These are phyloP conservation scores for Hyposmocoma kahamanoa DNA, from an alignment of 1,140 invertebrate species.

Conservation along the genomic window DNA sequence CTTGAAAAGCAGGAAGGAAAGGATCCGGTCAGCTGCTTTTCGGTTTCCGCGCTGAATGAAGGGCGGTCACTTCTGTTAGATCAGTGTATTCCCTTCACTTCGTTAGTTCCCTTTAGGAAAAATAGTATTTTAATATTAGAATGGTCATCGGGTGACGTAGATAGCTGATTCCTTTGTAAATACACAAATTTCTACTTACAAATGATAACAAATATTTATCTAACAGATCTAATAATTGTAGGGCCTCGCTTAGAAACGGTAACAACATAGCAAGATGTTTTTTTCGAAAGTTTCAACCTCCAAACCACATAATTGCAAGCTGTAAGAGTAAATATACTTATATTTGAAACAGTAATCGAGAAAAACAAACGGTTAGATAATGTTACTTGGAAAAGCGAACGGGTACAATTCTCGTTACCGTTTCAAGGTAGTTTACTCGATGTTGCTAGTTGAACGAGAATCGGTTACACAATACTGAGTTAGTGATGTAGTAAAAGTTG, in stretches of 20 bases:
- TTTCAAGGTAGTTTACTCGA: slow-evolving; percentile 65
- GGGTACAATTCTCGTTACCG: slow-evolving; percentile 51
- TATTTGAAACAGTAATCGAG: slow-evolving; percentile 7
- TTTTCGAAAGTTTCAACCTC: slow-evolving; percentile 22
- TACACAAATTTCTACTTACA: too few species aligned
- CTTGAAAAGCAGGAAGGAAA: slow-evolving; percentile 13
- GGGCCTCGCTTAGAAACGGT: too few species aligned
- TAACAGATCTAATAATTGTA: too few species aligned
- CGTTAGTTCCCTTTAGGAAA: too few species aligned
- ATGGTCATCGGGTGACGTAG: too few species aligned
- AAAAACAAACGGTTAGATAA: slow-evolving; percentile 41
- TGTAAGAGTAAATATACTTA: background rate
- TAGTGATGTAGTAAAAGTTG: slow-evolving; percentile 52
- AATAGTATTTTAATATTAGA: too few species aligned
- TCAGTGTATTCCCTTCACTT: too few species aligned
- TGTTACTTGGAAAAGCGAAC: slow-evolving; percentile 48
- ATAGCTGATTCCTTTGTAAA: too few species aligned
- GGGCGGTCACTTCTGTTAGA: too few species aligned
- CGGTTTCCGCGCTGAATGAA: slow-evolving; percentile 3
- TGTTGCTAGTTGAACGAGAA: slow-evolving; percentile 44
- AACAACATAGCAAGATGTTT: slow-evolving; percentile 13
- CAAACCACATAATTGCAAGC: slow-evolving; percentile 13
- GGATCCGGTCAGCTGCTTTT: background rate
- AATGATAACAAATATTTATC: too few species aligned
- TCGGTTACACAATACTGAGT: slow-evolving; percentile 59